Evolutionary conservation across 2,888 invertebrate species (phyloP), one percentile per base, ranked within the genome.

Genomic region (Drosophila nigricruria): DNA sequence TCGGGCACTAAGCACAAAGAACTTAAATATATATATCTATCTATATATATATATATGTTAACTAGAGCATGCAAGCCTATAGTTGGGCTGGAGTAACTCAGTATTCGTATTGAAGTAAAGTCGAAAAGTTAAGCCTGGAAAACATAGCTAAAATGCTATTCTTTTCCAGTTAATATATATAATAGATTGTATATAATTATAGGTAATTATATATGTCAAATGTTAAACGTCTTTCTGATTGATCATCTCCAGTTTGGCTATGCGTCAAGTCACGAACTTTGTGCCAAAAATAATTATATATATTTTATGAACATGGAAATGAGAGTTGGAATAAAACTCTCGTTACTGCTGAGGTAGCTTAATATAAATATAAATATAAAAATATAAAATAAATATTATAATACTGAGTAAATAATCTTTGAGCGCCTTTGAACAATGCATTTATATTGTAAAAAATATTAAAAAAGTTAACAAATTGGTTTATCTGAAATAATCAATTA

Each of bases 301-400:
- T 43, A 23, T 3, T 16, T 9, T 8, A 25, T 3, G 4, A 0
- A 14, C 20, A 42, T 42, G 20, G 20, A 5, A 18, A 5, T 0
- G 20, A 5, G 8, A 45, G 25, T 2, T 9, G 16, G 3, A 45
- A 25, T 9, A 9, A 14, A 45, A 16, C 23, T 16, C 9, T 16
- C 1, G 20, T 12, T 42, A 42, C 8, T 38, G 38, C 38, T n/a
- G 4, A 20, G 42, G 20, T 14, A 42, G 20, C 20, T 20, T 5
- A 42, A 42, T 20, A 42, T 20, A 42, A 42, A 42, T 14, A 42
- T n/a, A n/a, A n/a, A n/a, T n/a, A n/a, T n/a, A n/a, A n/a, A n/a
- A n/a, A n/a, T n/a, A n/a, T n/a, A n/a, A n/a, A n/a, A n/a, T n/a
- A n/a, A n/a, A n/a, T n/a, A n/a, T n/a, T n/a, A n/a, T n/a, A n/a